phyloP scores from a whole-genome alignment of 2,797 vertebrate species.

The Danio jaintianensis region DNA sequence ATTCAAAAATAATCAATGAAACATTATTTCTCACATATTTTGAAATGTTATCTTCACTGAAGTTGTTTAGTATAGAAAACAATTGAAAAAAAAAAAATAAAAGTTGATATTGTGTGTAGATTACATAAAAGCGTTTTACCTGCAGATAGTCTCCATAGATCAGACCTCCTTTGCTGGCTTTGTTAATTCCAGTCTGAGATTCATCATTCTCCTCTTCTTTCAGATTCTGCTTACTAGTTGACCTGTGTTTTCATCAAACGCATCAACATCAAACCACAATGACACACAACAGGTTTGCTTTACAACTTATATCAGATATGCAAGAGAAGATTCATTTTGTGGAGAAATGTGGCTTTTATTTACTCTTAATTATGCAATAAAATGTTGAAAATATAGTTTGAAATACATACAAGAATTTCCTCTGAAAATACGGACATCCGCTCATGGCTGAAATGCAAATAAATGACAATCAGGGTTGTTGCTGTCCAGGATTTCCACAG shows the following conservation, averaged over 20 bases:
- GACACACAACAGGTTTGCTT: background rate
- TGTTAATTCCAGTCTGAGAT: conserved; percentile 87
- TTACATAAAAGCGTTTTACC: conserved; percentile 71
- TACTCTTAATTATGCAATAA: background rate
- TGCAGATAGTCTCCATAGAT: conserved; percentile 92
- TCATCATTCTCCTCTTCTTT: conserved; percentile 79
- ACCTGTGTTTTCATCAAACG: conserved; percentile 28
- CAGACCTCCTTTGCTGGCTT: conserved; percentile 88
- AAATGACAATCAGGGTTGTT: conserved; percentile 4
- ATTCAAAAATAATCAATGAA: too few relatives aligned
- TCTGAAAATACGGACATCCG: conserved; percentile 82
- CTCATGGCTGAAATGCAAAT: conserved; percentile 73
- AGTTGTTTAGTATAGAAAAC: too few relatives aligned
- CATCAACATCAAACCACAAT: background rate
- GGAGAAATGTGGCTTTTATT: background rate
- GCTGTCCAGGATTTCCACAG: background rate
- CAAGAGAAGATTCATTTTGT: background rate
- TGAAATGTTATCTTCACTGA: too few relatives aligned
- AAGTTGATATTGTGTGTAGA: background rate
- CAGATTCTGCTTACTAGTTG: conserved; percentile 73
- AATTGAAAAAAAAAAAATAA: too few relatives aligned
- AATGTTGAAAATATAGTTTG: background rate
- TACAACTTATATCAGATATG: background rate
- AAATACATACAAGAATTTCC: conserved; percentile 77
- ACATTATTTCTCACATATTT: too few relatives aligned